Percentiles rank a stretch among this genome's conserved stretches.
These are phyloP conservation scores for Urocyon cinereoargenteus DNA, from an alignment of 2,797 vertebrate species.

Conservation along the genomic window DNA sequence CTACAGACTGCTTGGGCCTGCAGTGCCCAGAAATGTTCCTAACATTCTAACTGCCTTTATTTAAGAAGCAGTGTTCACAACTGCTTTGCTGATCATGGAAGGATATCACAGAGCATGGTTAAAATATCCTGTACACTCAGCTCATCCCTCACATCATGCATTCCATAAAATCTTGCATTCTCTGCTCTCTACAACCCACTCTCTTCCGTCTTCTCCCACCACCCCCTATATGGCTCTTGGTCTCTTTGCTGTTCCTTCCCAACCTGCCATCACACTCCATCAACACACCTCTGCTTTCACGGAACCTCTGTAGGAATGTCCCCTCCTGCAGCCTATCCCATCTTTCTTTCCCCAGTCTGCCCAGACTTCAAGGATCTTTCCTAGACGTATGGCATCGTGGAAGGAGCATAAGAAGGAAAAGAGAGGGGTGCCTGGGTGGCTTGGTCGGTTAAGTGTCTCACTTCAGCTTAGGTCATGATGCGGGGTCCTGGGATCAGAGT, in stretches of 20 bases:
- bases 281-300: not conserved
- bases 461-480: too few species aligned
- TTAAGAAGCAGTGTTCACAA: not conserved
- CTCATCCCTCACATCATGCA: not conserved
- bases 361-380: not conserved
- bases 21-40: not conserved
- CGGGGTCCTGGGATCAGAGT: too few species aligned
- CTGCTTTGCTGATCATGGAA: not conserved
- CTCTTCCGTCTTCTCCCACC: not conserved
- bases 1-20: not conserved
- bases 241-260: not conserved
- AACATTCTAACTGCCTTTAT: not conserved
- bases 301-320: not conserved
- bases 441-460: too few species aligned
- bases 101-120: not conserved
- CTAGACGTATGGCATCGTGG: not conserved
- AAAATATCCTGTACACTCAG: not conserved
- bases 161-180: not conserved
- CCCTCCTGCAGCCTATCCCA: not conserved
- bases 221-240: fast-evolving
- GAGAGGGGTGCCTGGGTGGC: too few species aligned
- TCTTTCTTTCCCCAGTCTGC: not conserved
- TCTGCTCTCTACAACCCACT: not conserved
- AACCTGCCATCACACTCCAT: not conserved
- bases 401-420: not conserved